Conservation (phyloP, 2,888 invertebrate species). For the Papilio elwesi region DNA sequence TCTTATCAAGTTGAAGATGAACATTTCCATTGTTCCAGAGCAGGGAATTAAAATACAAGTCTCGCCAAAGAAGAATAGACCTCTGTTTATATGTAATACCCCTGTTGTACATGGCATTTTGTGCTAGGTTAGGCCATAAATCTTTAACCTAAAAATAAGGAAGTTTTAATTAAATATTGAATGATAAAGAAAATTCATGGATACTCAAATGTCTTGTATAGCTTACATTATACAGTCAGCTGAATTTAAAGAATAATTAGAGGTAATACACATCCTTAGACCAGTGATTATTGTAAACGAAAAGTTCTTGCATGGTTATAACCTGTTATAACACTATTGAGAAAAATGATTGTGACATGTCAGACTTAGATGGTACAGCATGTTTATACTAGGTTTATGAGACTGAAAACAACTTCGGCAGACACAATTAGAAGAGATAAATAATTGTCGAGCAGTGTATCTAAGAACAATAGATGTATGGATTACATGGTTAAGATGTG, state of each 20-base stretch:
- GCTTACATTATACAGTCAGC: too few relatives aligned
- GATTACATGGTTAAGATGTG: too few relatives aligned
- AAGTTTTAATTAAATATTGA: conserved; percentile 2
- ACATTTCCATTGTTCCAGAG: conserved; percentile 54
- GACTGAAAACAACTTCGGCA: too few relatives aligned
- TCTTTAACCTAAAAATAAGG: conserved; percentile 45
- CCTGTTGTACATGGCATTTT: conserved; percentile 49
- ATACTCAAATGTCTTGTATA: too few relatives aligned
- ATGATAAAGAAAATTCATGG: neutral
- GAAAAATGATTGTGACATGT: neutral
- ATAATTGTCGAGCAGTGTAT: too few relatives aligned
- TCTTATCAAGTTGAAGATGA: conserved; percentile 42
- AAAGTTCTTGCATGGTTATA: neutral
- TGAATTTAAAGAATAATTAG: too few relatives aligned
- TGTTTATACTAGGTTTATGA: too few relatives aligned
- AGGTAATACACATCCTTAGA: too few relatives aligned
- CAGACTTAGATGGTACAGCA: too few relatives aligned
- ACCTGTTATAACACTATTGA: neutral
- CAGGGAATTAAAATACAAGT: conserved; percentile 51
- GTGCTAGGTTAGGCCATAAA: conserved; percentile 51
- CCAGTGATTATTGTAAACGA: neutral
- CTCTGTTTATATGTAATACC: conserved; percentile 52
- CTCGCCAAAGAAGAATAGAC: conserved; percentile 48
- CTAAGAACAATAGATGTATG: too few relatives aligned
- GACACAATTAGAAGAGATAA: too few relatives aligned